These are phyloP conservation scores for Pachypanchax playfairii DNA, from an alignment of 2,113 vertebrate genomes.

Conservation along the genomic window DNA sequence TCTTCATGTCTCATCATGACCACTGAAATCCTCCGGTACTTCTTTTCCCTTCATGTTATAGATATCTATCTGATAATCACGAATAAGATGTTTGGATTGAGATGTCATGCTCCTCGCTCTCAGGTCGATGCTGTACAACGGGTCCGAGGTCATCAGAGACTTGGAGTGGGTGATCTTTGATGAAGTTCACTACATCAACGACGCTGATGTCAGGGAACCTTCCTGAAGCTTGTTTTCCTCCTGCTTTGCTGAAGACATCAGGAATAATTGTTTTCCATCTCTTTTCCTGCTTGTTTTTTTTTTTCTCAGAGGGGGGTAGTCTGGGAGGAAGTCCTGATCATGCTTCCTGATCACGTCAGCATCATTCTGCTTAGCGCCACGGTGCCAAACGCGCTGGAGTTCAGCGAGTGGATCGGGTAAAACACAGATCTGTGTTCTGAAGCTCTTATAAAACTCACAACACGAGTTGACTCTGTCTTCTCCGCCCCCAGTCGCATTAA, in stretches of 20 bases:
- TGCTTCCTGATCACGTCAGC: constrained; percentile 91
- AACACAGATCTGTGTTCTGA: neutral
- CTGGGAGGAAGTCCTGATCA: constrained; percentile 94
- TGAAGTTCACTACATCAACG: constrained; percentile 94
- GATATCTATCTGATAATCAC: neutral
- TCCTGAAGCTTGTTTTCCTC: neutral
- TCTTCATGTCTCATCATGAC: constrained; percentile 95
- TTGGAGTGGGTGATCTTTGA: constrained; percentile 96
- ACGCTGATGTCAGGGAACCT: constrained; percentile 82
- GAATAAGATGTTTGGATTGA: neutral
- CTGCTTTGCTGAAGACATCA: neutral
- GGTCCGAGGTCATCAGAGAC: constrained; percentile 91
- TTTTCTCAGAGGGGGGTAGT: constrained; percentile 88
- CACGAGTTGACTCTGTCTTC: neutral
- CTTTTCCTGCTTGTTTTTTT: neutral
- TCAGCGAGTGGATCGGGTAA: constrained; percentile 94
- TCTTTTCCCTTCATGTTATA: fast-evolving
- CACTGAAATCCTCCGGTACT: constrained; percentile 90
- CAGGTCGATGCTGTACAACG: constrained; percentile 94
- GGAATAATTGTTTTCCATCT: neutral
- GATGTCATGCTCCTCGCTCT: neutral
- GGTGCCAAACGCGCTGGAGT: constrained; percentile 90
- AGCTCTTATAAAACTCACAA: neutral
- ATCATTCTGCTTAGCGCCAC: constrained; percentile 93
- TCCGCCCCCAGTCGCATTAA: constrained; percentile 83